Base-by-base conservation (phyloP, 2,113 vertebrate species). In the Polypterus bichir region DNA sequence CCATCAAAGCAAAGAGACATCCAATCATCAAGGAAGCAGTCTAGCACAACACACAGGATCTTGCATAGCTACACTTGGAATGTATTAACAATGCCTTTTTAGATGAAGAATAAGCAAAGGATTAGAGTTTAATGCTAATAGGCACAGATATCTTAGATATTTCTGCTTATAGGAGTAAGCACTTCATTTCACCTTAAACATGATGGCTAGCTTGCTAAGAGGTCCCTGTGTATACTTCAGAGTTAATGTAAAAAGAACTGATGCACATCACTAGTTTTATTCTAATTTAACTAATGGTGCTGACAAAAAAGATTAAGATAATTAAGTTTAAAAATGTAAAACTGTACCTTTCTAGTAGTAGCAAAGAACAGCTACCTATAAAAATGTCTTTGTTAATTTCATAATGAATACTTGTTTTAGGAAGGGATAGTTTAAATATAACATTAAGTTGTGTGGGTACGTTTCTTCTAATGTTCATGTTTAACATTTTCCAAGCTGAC, bases 11-110 rank as follows among this genome's bases (percentile, higher is more conserved):
- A 68, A 71, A 70, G 60, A 73, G 69, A 65, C 54, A 67, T 63
- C 65, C 77, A 76, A 79, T 70, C 76, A 71, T 61, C 57, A 70
- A 46, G 48, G 59, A 64, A 76, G 68, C 73, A 71, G 70, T 46
- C 61, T 73, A 67, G 68, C 62, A 69, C 46, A 70, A 57, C 68
- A 67, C 63, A 71, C 69, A 57, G 66, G 69, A 62, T 62, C 59
- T 66, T 67, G 64, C 70, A 74, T 55, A 77, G 70, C 61, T 65
- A 58, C 65, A 70, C 48, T 67, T 58, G 62, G 54, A 60, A 48
- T 69, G 68, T 74, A 80, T 68, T 65, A 70, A 77, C 67, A 81
- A 75, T 63, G 70, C 64, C 76, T 48, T 68, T 75, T 27, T 7
- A 45, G 62, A 65, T 48, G 8, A 44, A 4, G 74, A 74, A 65